Evolutionary conservation across 1,140 invertebrate species (phyloP).

Genomic region (Lepidurus apus): DNA sequence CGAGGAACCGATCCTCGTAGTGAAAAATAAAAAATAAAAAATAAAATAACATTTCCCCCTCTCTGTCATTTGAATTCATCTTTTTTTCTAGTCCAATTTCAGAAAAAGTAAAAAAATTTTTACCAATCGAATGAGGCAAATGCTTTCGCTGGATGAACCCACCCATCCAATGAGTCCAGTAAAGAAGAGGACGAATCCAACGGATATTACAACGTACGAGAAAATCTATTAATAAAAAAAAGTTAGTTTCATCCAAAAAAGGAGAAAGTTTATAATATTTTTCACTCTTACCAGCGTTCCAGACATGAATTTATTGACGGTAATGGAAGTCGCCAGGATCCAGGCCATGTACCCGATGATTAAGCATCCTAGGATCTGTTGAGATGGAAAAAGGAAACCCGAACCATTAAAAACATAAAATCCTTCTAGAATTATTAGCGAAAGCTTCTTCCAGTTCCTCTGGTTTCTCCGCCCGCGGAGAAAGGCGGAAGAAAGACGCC

Average conservation of each 20-base stretch:
- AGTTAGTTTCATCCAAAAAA: conserved; percentile 25
- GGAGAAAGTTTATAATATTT: not conserved
- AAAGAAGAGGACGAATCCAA: conserved; percentile 47
- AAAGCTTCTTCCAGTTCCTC: not conserved
- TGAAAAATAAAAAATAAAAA: not conserved
- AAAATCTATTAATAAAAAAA: conserved; percentile 41
- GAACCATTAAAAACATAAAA: conserved; percentile 32
- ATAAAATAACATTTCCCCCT: not conserved
- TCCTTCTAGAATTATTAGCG: not conserved
- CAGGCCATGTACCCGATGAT: conserved; percentile 48
- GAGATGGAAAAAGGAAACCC: conserved; percentile 28
- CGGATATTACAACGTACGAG: conserved; percentile 45
- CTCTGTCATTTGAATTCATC: not conserved
- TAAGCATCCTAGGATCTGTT: conserved; percentile 44
- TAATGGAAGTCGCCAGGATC: conserved; percentile 47
- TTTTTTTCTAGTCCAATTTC: not conserved
- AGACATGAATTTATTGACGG: conserved; percentile 45
- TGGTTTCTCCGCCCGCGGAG: no score
- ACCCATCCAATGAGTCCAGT: conserved; percentile 46
- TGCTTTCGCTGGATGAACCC: conserved; percentile 42
- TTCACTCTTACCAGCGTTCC: conserved; percentile 45
- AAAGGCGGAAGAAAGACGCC: no score
- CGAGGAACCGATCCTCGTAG: not conserved
- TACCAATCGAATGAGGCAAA: conserved; percentile 43
- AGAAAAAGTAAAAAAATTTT: conserved; percentile 29